phyloP scores from a whole-genome alignment of 2,888 invertebrate species.

The Leptopterna dolabrata region DNA sequence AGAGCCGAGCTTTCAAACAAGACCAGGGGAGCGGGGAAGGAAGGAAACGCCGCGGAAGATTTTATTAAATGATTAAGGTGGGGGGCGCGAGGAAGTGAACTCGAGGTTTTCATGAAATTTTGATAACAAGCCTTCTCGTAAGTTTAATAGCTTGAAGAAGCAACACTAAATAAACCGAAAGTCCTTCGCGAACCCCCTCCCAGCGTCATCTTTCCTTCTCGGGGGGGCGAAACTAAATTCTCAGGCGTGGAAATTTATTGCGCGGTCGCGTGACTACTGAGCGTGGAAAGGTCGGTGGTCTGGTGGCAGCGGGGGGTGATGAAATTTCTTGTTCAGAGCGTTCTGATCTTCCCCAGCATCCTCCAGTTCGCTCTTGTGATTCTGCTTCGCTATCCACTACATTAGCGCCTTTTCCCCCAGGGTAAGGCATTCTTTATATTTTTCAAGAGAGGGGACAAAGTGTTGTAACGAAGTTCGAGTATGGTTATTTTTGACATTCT shows the following conservation, averaged over 20 bases:
- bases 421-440: neutral
- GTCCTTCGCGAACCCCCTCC: slow-evolving; percentile 18
- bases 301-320: neutral
- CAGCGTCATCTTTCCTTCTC: neutral
- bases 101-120: slow-evolving; percentile 39
- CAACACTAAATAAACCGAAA: slow-evolving; percentile 46
- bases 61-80: slow-evolving; percentile 42
- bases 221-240: slow-evolving; percentile 20
- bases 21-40: neutral
- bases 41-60: slow-evolving; percentile 28
- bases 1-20: neutral
- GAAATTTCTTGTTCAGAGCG: slow-evolving; percentile 40
- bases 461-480: neutral
- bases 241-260: slow-evolving; percentile 46
- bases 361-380: slow-evolving; percentile 8
- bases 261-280: slow-evolving; percentile 38
- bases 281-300: slow-evolving; percentile 6
- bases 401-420: neutral
- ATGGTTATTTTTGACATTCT: too few relatives aligned
- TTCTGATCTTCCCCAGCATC: slow-evolving; percentile 25
- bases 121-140: slow-evolving; percentile 43
- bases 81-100: neutral
- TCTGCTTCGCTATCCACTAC: neutral
- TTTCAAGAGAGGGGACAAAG: neutral
- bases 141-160: slow-evolving; percentile 43